phyloP scores from a whole-genome alignment of 2,888 invertebrate species.

The Torymus auratus region DNA sequence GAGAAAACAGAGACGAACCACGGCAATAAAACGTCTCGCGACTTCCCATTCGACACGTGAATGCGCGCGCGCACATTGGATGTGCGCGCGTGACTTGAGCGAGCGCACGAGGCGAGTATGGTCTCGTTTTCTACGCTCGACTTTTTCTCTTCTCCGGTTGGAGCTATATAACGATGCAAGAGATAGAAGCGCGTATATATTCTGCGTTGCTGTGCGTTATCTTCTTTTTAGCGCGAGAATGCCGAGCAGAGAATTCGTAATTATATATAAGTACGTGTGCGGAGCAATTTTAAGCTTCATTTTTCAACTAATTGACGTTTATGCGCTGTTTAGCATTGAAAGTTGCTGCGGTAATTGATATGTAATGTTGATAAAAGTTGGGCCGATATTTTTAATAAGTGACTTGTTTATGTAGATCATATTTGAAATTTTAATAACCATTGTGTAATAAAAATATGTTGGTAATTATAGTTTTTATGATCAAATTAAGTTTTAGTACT shows the following conservation, averaged over 20 bases:
- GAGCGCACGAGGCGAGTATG: slow-evolving; percentile 9
- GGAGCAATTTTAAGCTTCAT: background rate
- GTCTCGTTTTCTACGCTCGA: slow-evolving; percentile 40
- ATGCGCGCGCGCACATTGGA: background rate
- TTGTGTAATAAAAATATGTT: no score
- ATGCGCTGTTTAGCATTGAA: background rate
- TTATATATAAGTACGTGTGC: background rate
- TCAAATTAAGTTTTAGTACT: no score
- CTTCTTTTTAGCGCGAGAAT: no score
- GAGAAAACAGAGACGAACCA: slow-evolving; percentile 4
- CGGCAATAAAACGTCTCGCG: slow-evolving; percentile 30
- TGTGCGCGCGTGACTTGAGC: background rate
- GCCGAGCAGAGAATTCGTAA: no score
- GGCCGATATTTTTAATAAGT: no score
- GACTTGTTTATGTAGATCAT: no score
- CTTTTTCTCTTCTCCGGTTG: background rate
- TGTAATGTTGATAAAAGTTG: background rate
- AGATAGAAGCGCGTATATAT: no score
- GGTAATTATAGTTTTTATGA: no score
- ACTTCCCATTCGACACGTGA: background rate
- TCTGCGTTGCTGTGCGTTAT: no score
- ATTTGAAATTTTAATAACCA: no score
- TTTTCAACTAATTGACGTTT: background rate
- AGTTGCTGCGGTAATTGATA: background rate
- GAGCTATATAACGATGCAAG: no score